Base-by-base conservation (phyloP, 92 coral and sea anemone genomes). In the Porites divaricata region DNA sequence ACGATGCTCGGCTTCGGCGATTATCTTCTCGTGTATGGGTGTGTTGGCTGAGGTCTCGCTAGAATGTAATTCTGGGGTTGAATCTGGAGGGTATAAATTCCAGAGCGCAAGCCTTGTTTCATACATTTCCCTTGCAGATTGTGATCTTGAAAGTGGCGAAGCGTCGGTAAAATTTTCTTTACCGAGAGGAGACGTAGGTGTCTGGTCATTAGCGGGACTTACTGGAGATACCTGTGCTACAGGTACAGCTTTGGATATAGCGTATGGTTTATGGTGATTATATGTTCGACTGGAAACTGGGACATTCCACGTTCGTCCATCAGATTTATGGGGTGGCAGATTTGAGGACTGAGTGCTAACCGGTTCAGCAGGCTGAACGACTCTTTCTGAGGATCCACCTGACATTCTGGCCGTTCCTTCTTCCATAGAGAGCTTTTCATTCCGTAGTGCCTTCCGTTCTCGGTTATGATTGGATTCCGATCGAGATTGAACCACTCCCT, bases 101-200 rank as follows among this genome's bases (percentile, higher is more conserved):
- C 96, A 92, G 58, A 95, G 70, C 10, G 99, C 99, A 48, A 96
- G 92, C 35, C 99, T 89, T 23, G 95, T 95, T 87, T 96, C 92
- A 72, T 96, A 96, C 99, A 96, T 95, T 79, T 96, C 99, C 56
- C 95, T 93, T 35, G 98, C 96, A 1, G 99, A 84, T 63, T 91
- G 96, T 12, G 95, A 82, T 23, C 88, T 89, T 9, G 93, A 93
- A 41, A 96, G 91, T 0, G 96, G 95, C 14, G 85, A 81, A 54
- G 79, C 84, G 71, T 88, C 90, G 0, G 89, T 59, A 17, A 83
- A 83, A 21, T 76, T 75, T 16, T 80, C 81, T 77, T 68, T 80
- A 7, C 65, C 67, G 63, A 86, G 90, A 11, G 52, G 65, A 24
- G 87, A 21, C 52, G 84, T 88, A 2, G 74, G 62, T 1, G 89